Base-by-base conservation (phyloP, 2,797 vertebrate species). In the Rhabdophis nuchalis region DNA sequence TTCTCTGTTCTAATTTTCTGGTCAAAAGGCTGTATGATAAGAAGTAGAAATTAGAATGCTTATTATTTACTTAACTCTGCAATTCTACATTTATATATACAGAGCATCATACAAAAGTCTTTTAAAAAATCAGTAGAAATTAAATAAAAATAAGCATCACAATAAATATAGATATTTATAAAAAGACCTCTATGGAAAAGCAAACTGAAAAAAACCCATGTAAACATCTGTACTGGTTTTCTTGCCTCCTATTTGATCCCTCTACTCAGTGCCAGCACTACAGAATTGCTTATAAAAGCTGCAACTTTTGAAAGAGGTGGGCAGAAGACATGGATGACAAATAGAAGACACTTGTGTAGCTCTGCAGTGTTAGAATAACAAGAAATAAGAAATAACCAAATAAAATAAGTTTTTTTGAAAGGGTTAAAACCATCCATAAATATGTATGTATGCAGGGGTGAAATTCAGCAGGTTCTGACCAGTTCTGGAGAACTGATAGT, bases 1-100 rank as follows among this genome's bases (percentile, higher is more conserved):
- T 95, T 96, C 91, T 61, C 93, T 86, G 97, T 96, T 93, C 97
- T 54, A 88, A 96, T 92, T 92, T 97, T 98, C 98, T 98, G 98
- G 9, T 98, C 94, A 72, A 97, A 97, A 4, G 98, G 96, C 98
- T 98, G 96, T 57, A 95, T 46, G 89, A 93, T 54, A 91, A 77
- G 36, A 93, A 95, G 60, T 95, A 54, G 41, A 93, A 92, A 72
- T n/a, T 86, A 86, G 14, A 94, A 89, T 94, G 11, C 58, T 77
- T 32, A 41, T 88, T 77, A 68, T 53, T 91, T 86, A 12, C 20
- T 61, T 23, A 68, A 46, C 11, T 82, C 23, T 82, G 41, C 41
- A 46, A 82, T 41, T 82, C 20, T 89, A 29, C 46, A 89, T 86
- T 54, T 86, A 18, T 53, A 11, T 53, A 46, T 23, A 11, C 32